Evolutionary conservation across 1,140 invertebrate genomes (phyloP).

Genomic region (Brachionus asplanchnoidis): DNA sequence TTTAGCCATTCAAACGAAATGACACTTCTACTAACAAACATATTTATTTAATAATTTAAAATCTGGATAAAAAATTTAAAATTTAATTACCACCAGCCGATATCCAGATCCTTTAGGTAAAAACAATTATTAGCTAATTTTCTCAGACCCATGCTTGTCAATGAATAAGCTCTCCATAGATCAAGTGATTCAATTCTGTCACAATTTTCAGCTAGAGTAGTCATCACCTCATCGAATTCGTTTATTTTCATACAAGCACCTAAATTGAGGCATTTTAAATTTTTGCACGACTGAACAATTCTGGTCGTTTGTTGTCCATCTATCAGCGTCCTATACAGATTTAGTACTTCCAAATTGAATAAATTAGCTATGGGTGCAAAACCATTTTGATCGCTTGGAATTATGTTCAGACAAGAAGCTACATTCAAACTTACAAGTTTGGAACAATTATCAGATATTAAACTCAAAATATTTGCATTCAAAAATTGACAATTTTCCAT

Average conservation of each 20-base stretch:
- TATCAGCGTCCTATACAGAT: slow-evolving; percentile 24
- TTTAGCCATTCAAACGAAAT: neutral
- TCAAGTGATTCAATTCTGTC: slow-evolving; percentile 61
- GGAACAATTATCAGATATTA: slow-evolving; percentile 64
- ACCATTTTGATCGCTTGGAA: slow-evolving; percentile 53
- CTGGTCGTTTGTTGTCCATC: neutral
- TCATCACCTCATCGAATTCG: slow-evolving; percentile 48
- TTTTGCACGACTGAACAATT: slow-evolving; percentile 48
- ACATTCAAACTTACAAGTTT: slow-evolving; percentile 67
- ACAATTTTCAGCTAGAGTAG: slow-evolving; percentile 47
- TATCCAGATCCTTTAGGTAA: slow-evolving; percentile 73
- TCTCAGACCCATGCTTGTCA: slow-evolving; percentile 67
- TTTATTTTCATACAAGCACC: slow-evolving; percentile 50
- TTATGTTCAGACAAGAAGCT: slow-evolving; percentile 61
- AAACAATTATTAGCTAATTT: slow-evolving; percentile 65
- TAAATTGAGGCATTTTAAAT: slow-evolving; percentile 52
- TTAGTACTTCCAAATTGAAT: slow-evolving; percentile 44
- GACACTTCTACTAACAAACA: neutral
- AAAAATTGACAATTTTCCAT: slow-evolving; percentile 72
- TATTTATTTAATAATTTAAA: neutral
- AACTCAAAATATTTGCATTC: slow-evolving; percentile 63
- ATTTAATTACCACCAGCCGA: slow-evolving; percentile 77
- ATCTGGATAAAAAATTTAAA: neutral
- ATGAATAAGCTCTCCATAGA: slow-evolving; percentile 74
- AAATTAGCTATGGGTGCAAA: slow-evolving; percentile 55